Base-by-base conservation (phyloP, 1,140 invertebrate species). In the Phocides pigmalion region DNA sequence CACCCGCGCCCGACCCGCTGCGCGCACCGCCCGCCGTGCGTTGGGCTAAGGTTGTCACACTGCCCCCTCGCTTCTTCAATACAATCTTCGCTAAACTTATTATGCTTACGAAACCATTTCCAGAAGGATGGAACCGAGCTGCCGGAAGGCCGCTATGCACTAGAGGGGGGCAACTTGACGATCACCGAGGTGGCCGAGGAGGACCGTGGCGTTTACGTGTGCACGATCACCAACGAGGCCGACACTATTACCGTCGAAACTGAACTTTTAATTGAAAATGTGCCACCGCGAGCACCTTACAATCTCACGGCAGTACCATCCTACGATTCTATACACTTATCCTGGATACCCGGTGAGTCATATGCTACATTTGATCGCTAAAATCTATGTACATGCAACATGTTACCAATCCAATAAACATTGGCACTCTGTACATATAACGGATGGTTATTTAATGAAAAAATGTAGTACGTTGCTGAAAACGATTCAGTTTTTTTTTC, bases 131-230 rank as follows among this genome's bases (percentile, higher is more conserved):
- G 96, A 9, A 89, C 92, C 25, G 93, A 94, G 42, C 76, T 98
- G 64, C 94, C 96, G 4, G 87, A 91, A 62, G 95, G 95, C 12
- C 93, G 97, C 63, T 93, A 94, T 54, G 91, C 93, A 20, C 87
- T 97, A 20, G 93, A 93, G 58, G 95, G 95, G 47, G 97, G 98
- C 46, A 98, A 98, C 92, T 91, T 99, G 64, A 98, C 97, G 15
- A 96, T 99, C 44, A 93, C 93, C 61, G 94, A 95, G 62, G 94
- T 99, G 15, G 93, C 95, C 62, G 97, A 98, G 88, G 94, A 95
- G 62, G 98, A 99, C 92, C 95, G 97, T 76, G 98, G 98, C 3
- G 91, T 95, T 62, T 99, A 98, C 90, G 96, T 98, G 84, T 99
- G 98, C 88, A 95, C 97, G 25, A 96, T 97, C 1, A 96, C 94